Base-by-base conservation (phyloP, 2,113 vertebrate genomes). In the Lagopus leucura region DNA sequence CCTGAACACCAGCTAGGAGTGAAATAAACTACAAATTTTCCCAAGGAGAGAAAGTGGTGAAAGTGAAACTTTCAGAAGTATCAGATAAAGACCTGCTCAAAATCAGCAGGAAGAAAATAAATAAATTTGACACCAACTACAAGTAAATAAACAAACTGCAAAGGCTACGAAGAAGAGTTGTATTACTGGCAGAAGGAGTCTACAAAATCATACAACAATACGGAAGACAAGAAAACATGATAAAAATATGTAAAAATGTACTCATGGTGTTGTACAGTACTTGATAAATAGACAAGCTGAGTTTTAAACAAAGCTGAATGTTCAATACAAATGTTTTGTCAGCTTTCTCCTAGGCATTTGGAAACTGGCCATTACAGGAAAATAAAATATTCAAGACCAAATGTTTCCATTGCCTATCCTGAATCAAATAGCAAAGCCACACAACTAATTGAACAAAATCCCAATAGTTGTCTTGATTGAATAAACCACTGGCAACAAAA, bases 321-420 rank as follows among this genome's bases (percentile, higher is more conserved):
- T 70, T 67, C 63, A 77, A 81, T 21, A 74, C 21, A 89, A 90
- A 95, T 73, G n/a, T 94, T 96, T 93, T 89, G 55, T 82, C 88
- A 90, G 24, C 15, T 93, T 82, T 94, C n/a, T 92, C 19, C 30
- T 50, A 87, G 28, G 30, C 65, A 45, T 71, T 92, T 96, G 93
- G 83, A 96, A 92, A 50, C 10, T 42, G 30, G 47, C 43, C 73
- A 89, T 75, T 11, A 11, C 52, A 84, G 17, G n/a, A 83, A 91
- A 90, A 87, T 83, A 74, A 94, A 94, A 94, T 91, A 94, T 94
- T 89, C 65, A 93, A 91, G 86, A 86, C 80, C 50, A 95, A 92
- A 85, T 88, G 55, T 66, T 94, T 92, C 42, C 21, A 36, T n/a
- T 77, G 42, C n/a, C 12, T 82, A 63, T 7, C 13, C 43, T 63